Conservation (phyloP, 2,888 invertebrate genomes). For the Epiblema foenella region DNA sequence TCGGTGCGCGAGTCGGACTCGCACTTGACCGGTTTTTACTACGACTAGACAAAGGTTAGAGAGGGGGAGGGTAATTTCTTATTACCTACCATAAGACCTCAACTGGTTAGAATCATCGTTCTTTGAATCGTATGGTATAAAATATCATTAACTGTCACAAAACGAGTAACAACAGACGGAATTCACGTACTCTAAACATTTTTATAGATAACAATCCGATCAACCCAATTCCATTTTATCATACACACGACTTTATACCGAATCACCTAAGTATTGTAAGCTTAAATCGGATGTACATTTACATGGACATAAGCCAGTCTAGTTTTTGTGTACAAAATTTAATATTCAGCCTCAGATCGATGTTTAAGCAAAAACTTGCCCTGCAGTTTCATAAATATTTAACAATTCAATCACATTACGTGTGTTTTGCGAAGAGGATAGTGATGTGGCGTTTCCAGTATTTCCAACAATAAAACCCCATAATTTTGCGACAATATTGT, state of each 20-base stretch:
- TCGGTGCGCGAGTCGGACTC: no score
- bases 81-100: not conserved
- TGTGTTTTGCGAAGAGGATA: constrained; percentile 56
- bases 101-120: not conserved
- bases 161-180: constrained; percentile 7
- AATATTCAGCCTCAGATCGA: constrained; percentile 26
- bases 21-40: no score
- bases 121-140: not conserved
- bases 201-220: not conserved
- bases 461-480: not conserved
- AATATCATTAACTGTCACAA: constrained; percentile 6
- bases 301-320: not conserved
- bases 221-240: not conserved
- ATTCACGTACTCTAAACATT: constrained; percentile 7
- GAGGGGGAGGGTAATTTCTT: no score
- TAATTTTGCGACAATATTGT: not conserved
- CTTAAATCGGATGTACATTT: not conserved
- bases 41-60: no score
- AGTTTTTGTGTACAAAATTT: not conserved
- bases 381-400: constrained; percentile 62
- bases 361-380: constrained; percentile 35
- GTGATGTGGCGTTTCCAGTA: not conserved
- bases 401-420: constrained; percentile 69
- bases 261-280: not conserved
- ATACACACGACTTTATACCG: not conserved